Conservation (phyloP, 2,113 vertebrate genomes). For the Macrotis lagotis region DNA sequence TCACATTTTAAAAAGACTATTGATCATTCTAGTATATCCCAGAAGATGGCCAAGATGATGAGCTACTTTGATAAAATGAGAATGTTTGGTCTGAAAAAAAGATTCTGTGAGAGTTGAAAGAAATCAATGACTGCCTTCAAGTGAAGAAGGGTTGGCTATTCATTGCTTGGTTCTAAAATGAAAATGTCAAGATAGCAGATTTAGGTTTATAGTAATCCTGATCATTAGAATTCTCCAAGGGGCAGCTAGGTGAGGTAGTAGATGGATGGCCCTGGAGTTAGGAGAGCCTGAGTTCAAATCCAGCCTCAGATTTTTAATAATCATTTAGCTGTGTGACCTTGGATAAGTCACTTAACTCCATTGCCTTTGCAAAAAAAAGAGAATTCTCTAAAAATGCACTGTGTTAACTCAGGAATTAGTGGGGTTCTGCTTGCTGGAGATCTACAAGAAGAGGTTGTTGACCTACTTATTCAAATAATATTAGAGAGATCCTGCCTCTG, state of each 20-base stretch:
- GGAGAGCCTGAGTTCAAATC: too few relatives aligned
- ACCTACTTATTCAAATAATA: background rate
- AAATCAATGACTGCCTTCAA: background rate
- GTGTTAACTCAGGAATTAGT: background rate
- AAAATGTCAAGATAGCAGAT: background rate
- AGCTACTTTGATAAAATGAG: background rate
- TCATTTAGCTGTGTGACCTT: too few relatives aligned
- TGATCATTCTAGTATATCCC: background rate
- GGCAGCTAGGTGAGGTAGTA: too few relatives aligned
- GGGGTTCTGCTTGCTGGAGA: background rate
- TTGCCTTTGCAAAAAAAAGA: too few relatives aligned
- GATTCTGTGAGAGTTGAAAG: background rate
- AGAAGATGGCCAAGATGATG: background rate
- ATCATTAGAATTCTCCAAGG: background rate
- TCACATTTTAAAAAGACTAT: background rate
- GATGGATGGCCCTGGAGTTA: too few relatives aligned
- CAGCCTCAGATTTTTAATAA: too few relatives aligned
- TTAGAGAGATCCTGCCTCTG: too few relatives aligned
- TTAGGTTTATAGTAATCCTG: background rate
- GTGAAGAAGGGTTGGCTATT: background rate
- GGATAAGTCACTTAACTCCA: too few relatives aligned
- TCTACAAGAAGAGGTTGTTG: background rate
- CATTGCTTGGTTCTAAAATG: background rate
- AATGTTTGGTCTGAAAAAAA: background rate
- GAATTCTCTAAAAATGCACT: background rate